Percentiles rank a stretch among this genome's conserved stretches.
Conservation (phyloP, 2,113 vertebrate genomes). For the Tragelaphus imberbis region DNA sequence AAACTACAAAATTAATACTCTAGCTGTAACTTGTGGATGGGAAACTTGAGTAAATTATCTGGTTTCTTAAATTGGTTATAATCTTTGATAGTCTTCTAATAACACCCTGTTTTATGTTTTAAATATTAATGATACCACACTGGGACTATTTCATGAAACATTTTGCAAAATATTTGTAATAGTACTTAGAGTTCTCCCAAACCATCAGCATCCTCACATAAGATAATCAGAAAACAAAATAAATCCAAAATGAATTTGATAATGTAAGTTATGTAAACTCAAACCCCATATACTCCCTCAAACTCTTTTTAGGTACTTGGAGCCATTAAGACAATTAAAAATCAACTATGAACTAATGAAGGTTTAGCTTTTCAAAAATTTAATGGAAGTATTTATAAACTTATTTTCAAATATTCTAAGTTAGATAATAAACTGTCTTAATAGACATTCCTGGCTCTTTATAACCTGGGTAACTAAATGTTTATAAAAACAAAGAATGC, state of each 20-base stretch:
- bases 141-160: background rate
- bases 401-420: conserved; percentile 15
- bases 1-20: background rate
- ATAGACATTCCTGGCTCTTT: background rate
- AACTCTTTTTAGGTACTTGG: background rate
- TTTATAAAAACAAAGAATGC: background rate
- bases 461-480: background rate
- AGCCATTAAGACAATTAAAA: background rate
- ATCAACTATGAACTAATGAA: background rate
- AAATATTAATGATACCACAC: background rate
- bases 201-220: background rate
- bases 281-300: background rate
- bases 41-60: background rate
- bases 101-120: background rate
- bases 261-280: background rate
- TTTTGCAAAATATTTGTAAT: background rate
- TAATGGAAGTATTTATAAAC: background rate
- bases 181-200: background rate
- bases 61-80: background rate
- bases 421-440: background rate
- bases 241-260: background rate
- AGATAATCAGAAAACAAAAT: background rate
- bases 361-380: background rate
- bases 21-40: background rate
- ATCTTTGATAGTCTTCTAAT: background rate